Evolutionary conservation across 2,888 invertebrate genomes (phyloP).

Genomic region (Oligia strigilis): DNA sequence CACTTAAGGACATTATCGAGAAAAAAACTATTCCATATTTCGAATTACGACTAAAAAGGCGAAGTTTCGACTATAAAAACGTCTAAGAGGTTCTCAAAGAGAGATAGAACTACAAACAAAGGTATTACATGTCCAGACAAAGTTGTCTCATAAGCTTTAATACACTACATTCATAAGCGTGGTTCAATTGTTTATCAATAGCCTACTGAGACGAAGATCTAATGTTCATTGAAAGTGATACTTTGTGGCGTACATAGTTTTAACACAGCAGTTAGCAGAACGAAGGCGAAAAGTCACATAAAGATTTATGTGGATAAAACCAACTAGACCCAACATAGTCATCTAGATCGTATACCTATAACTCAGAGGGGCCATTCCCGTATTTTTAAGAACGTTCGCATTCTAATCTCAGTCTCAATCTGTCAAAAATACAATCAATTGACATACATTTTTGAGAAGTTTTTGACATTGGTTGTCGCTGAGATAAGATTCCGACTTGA

Average conservation of each 20-base stretch:
- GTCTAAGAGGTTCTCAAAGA: conserved; percentile 79
- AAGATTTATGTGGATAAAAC: background rate
- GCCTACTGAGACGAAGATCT: conserved; percentile 33
- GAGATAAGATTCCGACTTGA: too few species aligned
- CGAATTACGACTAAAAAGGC: conserved; percentile 72
- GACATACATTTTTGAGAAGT: too few species aligned
- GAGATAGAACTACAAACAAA: conserved; percentile 77
- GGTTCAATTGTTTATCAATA: conserved; percentile 76
- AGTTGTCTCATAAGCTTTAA: conserved; percentile 78
- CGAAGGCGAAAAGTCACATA: background rate
- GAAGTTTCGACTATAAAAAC: conserved; percentile 84
- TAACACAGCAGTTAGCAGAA: background rate
- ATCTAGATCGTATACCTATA: background rate
- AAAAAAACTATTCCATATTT: conserved; percentile 77
- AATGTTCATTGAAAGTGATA: conserved; percentile 21
- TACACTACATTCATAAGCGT: conserved; percentile 58
- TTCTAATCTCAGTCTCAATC: too few species aligned
- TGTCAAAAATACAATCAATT: too few species aligned
- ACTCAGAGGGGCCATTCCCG: too few species aligned
- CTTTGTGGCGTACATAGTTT: background rate
- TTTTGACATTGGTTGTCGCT: too few species aligned
- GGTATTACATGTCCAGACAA: conserved; percentile 77
- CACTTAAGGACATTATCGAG: conserved; percentile 52
- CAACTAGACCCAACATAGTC: background rate
- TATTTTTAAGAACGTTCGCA: too few species aligned